phyloP scores from a whole-genome alignment of 1,140 invertebrate genomes.

The Anastrepha ludens region DNA sequence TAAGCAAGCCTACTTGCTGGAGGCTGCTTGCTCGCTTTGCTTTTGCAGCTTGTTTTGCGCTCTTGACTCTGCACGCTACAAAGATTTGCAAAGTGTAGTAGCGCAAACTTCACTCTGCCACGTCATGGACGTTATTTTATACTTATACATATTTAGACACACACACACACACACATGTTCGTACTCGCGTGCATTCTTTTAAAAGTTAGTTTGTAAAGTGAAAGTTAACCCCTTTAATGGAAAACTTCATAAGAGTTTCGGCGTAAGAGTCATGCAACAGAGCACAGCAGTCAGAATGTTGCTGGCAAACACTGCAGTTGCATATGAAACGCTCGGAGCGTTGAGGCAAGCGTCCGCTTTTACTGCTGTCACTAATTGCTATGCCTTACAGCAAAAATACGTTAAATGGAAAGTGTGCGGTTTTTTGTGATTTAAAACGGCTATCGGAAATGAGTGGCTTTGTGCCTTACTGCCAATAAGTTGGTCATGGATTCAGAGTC shows the following conservation, averaged over 20 bases:
- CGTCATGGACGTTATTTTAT: background rate
- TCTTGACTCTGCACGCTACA: constrained; percentile 28
- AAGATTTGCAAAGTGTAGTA: constrained; percentile 33
- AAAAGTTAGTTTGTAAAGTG: constrained; percentile 45
- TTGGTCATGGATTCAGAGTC: too few relatives aligned
- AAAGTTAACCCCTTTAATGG: constrained; percentile 41
- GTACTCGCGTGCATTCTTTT: background rate
- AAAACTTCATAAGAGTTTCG: constrained; percentile 45
- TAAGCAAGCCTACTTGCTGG: background rate
- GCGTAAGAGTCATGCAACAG: background rate
- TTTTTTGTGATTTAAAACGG: background rate
- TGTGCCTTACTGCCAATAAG: too few relatives aligned
- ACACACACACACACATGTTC: too few relatives aligned
- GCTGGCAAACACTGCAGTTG: background rate
- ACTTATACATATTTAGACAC: too few relatives aligned
- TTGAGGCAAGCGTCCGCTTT: background rate
- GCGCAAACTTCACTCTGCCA: constrained; percentile 17
- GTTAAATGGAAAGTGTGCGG: background rate
- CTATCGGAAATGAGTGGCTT: too few relatives aligned
- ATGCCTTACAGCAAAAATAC: background rate
- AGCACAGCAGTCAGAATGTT: constrained; percentile 17
- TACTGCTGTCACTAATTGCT: constrained; percentile 35
- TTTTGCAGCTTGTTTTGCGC: background rate
- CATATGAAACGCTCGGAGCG: background rate
- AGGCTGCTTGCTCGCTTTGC: background rate